Evolutionary conservation across 2,888 invertebrate species (phyloP), one percentile per base, ranked within the genome.

Genomic region (Cinara cedri): DNA sequence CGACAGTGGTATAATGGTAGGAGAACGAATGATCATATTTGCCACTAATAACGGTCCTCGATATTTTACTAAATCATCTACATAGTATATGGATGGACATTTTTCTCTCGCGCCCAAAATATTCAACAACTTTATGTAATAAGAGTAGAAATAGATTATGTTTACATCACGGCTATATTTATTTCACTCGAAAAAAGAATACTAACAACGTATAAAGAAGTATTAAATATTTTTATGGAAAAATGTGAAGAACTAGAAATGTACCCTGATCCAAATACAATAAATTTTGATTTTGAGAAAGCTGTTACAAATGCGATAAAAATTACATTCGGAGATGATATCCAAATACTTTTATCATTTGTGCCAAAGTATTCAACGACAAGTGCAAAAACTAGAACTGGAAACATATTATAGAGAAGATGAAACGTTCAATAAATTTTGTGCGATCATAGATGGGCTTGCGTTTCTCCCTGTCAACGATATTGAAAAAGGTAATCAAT

Each of bases 171-270:
- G 24, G 55, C 21, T 55, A 24, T 55, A 24, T 55, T 3, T 55
- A 55, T 55, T 3, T 55, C 21, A 11, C 10, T 10, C 1, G 21
- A 21, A 21, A 21, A 49, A 55, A 55, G 21, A 55, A 55, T 21
- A 55, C 55, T 21, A 21, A 55, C 21, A 55, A 24, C 55, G 11
- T 55, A 55, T 21, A 21, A 55, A 55, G 21, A 55, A 11, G 21
- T 55, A 21, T 24, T 55, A 55, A 55, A 0, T 55, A 19, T 55
- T 55, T 21, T 55, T 55, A 55, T 21, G n/a, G 21, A 55, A 55
- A 55, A 55, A 55, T 55, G 19, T 55, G 21, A 55, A 55, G 55
- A 55, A 21, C 55, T 55, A 55, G 21, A 55, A 55, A 55, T 55
- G 55, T 55, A 55, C 21, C 21, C 21, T 21, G 11, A 21, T 55